Percentiles rank a stretch among this genome's conserved stretches.
phyloP scores from a whole-genome alignment of 2,797 vertebrate genomes.

The Morus bassanus region DNA sequence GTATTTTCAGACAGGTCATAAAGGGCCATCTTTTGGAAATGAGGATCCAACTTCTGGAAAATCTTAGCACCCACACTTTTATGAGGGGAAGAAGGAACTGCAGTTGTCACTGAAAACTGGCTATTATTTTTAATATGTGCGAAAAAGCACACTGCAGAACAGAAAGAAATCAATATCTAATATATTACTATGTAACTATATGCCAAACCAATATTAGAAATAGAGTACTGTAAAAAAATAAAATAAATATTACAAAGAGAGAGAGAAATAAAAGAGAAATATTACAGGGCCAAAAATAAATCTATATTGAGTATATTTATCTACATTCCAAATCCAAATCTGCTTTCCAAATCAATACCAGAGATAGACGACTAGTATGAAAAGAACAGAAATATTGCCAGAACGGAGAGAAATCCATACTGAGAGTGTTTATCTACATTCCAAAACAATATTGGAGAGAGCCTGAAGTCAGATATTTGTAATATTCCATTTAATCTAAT shows the following conservation, averaged over 20 bases:
- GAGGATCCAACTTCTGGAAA: background rate
- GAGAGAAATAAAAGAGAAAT: slow-evolving; percentile 42
- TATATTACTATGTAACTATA: slow-evolving; percentile 30
- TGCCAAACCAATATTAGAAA: slow-evolving; percentile 28
- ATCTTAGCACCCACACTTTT: background rate
- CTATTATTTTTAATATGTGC: background rate
- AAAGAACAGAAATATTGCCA: slow-evolving; percentile 24
- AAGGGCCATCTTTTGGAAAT: background rate
- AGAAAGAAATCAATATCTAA: slow-evolving; percentile 44
- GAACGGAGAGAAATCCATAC: slow-evolving; percentile 20
- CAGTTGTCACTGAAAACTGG: background rate
- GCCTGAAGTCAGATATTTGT: slow-evolving; percentile 2
- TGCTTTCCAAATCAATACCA: slow-evolving; percentile 49
- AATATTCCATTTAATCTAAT: slow-evolving; percentile 37
- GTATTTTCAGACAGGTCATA: background rate
- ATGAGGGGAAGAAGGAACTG: background rate
- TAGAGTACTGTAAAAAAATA: background rate
- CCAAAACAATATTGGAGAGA: background rate
- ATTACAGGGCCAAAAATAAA: slow-evolving; percentile 23
- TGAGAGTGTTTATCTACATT: slow-evolving; percentile 13
- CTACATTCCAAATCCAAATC: slow-evolving; percentile 30
- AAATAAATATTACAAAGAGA: slow-evolving; percentile 30
- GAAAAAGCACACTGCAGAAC: background rate
- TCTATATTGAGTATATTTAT: slow-evolving; percentile 17
- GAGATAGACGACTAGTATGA: background rate